Evolutionary conservation across 2,113 vertebrate species (phyloP).

Genomic region (Hepsetus odoe): DNA sequence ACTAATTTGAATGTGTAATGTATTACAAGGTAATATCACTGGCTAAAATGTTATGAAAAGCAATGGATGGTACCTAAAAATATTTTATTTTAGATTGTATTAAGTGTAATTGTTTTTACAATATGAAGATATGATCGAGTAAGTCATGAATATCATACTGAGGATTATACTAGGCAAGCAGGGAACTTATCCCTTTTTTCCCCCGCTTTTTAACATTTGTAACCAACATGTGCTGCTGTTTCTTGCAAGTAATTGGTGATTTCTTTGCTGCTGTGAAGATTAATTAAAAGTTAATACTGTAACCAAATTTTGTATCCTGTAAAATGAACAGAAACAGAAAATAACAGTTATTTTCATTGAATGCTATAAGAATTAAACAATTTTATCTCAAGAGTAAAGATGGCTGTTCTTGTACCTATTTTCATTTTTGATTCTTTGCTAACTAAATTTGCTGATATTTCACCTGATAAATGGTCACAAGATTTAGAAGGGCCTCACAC

Average conservation of each 20-base stretch:
- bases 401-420: neutral
- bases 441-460: neutral
- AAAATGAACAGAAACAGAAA: conserved; percentile 72
- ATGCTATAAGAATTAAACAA: conserved; percentile 70
- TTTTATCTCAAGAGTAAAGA: too few species aligned
- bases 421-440: neutral
- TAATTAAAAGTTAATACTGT: conserved; percentile 76
- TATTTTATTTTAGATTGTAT: neutral
- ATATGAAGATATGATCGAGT: neutral
- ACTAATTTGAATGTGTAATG: neutral
- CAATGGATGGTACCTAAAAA: neutral
- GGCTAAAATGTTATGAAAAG: neutral
- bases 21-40: neutral
- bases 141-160: neutral
- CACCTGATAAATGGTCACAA: too few species aligned
- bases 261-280: conserved; percentile 61
- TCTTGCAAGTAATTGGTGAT: conserved; percentile 39
- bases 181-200: neutral
- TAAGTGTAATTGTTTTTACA: neutral
- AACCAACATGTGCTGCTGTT: conserved; percentile 4
- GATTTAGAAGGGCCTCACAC: too few species aligned
- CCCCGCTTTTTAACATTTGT: neutral
- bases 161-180: neutral
- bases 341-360: conserved; percentile 79
- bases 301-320: conserved; percentile 76